Evolutionary conservation across 2,113 vertebrate species (phyloP), one percentile per base, ranked within the genome.

Genomic region (Piprites chloris): DNA sequence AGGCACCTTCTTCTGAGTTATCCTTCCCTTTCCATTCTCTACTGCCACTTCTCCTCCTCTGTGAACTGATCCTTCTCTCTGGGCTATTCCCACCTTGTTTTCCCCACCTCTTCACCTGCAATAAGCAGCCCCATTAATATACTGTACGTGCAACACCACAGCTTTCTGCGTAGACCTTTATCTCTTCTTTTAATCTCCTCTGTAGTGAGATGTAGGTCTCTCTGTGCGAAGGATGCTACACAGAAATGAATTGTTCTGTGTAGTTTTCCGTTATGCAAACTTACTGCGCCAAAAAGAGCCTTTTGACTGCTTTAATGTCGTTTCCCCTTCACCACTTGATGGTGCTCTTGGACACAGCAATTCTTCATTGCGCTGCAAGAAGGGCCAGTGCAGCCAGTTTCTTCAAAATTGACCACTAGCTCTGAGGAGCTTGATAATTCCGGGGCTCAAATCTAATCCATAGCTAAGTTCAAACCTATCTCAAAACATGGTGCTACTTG

Each of bases 321-420:
- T 28, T 76, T 44, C 63, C 35, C 24, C 22, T 37, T 41, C 41
- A 11, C 97, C 97, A 78, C 97, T 96, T 90, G 97, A 90, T 97
- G 95, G 96, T 94, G 95, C 95, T 97, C 86, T 95, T 96, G 79
- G 91, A 97, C 95, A n/a, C 17, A 24, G 58, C 83, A 97, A 96
- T 53, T 78, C 65, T 21, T 78, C 35, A 30, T 11, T 2, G 33
- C 0, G 41, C 65, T 35, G 53, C 55, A 4, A 6, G 62, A 18
- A 12, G 23, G 27, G 11, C 21, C 63, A 7, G 41, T 1, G 35
- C 65, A 14, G 68, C 11, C 55, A 7, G 7, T 2, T 8, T 15
- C 49, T 52, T 33, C 49, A 19, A 58, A 92, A 16, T 1, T 9
- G 37, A 47, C 35, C 39, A 0, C 52, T n/a, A 7, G 12, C 14